Evolutionary conservation across 2,797 vertebrate genomes (phyloP).

Genomic region (Mustela erminea): DNA sequence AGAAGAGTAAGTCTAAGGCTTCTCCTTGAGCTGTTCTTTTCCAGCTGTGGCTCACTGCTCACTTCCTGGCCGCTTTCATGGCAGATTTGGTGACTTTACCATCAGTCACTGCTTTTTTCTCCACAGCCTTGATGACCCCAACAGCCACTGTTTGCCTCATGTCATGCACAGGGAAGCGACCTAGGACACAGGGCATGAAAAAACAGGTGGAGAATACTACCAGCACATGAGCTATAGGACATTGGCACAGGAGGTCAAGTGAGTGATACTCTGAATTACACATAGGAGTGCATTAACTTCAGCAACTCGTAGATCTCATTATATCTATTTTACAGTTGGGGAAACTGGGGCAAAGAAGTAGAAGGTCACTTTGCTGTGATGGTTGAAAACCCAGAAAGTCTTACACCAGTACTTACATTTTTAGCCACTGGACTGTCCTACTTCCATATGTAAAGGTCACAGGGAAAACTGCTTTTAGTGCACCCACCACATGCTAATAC

Average conservation of each 20-base stretch:
- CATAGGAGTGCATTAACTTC: neutral
- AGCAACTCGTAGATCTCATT: neutral
- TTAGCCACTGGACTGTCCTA: neutral
- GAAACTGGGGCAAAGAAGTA: neutral
- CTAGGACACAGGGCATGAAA: conserved; percentile 66
- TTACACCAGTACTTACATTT: neutral
- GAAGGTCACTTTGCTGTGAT: neutral
- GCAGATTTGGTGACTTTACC: conserved; percentile 91
- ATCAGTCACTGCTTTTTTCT: conserved; percentile 84
- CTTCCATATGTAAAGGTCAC: neutral
- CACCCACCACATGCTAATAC: neutral
- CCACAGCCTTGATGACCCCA: conserved; percentile 87
- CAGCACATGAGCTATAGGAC: neutral
- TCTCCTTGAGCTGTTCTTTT: neutral
- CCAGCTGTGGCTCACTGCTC: conserved; percentile 71
- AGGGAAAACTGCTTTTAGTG: neutral
- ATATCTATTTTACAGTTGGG: neutral
- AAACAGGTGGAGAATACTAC: neutral
- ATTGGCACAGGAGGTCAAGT: neutral
- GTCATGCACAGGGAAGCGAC: conserved; percentile 90
- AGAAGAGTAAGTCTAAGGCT: neutral
- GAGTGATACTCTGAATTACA: neutral
- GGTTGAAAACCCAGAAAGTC: neutral
- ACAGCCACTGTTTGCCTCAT: conserved; percentile 88
- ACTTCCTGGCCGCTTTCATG: conserved; percentile 89